These are phyloP conservation scores for Toxonevra muliebris DNA, from an alignment of 2,888 invertebrate genomes.

Conservation along the genomic window DNA sequence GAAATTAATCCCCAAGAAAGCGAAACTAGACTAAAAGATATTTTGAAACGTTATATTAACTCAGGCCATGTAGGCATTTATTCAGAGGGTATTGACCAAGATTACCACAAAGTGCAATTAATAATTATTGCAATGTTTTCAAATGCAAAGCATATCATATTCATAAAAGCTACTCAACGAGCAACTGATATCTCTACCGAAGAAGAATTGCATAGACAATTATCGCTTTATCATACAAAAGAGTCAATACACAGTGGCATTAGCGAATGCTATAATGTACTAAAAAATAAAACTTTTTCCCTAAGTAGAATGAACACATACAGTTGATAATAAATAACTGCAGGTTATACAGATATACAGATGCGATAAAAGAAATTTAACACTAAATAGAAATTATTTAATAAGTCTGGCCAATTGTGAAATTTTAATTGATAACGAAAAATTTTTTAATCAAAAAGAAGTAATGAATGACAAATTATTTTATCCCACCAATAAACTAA, in stretches of 20 bases:
- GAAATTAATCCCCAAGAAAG: conserved; percentile 25
- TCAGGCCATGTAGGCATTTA: conserved; percentile 8
- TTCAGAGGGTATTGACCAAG: not conserved
- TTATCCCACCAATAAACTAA: too few relatives aligned
- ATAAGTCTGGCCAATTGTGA: not conserved
- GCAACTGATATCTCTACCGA: conserved; percentile 29
- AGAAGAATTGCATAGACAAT: conserved; percentile 32
- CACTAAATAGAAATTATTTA: too few relatives aligned
- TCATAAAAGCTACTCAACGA: conserved; percentile 22
- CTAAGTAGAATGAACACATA: conserved; percentile 33
- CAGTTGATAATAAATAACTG: conserved; percentile 35
- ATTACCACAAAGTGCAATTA: conserved; percentile 33
- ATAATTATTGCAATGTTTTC: conserved; percentile 32
- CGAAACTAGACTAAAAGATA: conserved; percentile 26
- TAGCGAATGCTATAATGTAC: conserved; percentile 30
- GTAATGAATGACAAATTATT: too few relatives aligned
- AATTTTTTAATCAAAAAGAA: too few relatives aligned
- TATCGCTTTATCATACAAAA: conserved; percentile 35
- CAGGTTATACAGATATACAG: too few relatives aligned
- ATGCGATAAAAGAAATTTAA: too few relatives aligned
- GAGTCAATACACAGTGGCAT: conserved; percentile 38
- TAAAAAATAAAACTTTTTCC: conserved; percentile 35
- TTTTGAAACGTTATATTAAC: conserved; percentile 29
- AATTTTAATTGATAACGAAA: too few relatives aligned
- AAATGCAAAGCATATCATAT: conserved; percentile 18